A percentile compares a stretch with the other conserved stretches of the same genome.
phyloP scores from a whole-genome alignment of 1,140 invertebrate species.

The Zaprionus lachaisei region DNA sequence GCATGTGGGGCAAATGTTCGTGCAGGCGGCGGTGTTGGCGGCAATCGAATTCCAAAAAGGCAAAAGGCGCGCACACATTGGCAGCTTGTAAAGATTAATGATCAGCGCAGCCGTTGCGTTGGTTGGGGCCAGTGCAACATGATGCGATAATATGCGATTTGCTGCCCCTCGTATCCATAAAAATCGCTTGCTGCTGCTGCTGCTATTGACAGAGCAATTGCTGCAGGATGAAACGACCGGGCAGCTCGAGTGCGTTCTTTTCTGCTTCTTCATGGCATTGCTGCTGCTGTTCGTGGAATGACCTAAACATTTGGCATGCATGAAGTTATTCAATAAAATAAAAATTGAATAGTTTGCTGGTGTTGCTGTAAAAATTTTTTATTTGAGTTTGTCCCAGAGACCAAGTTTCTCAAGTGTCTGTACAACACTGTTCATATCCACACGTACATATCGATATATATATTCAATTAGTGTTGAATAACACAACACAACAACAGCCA shows the following conservation, averaged over 20 bases:
- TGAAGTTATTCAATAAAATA: slow-evolving; percentile 82
- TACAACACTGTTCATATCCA: too few relatives aligned
- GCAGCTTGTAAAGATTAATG: slow-evolving; percentile 82
- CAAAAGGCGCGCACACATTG: slow-evolving; percentile 78
- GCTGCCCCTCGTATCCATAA: slow-evolving; percentile 72
- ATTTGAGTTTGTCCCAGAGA: slow-evolving; percentile 53
- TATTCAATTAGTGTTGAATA: neutral
- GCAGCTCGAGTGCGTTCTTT: slow-evolving; percentile 37
- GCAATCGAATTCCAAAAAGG: slow-evolving; percentile 78
- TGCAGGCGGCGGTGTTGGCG: slow-evolving; percentile 18
- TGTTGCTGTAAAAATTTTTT: slow-evolving; percentile 43
- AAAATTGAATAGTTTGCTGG: slow-evolving; percentile 64
- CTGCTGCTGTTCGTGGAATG: slow-evolving; percentile 32
- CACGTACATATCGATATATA: neutral
- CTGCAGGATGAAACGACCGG: slow-evolving; percentile 59
- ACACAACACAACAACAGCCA: neutral
- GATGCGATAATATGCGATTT: slow-evolving; percentile 81
- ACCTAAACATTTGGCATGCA: slow-evolving; percentile 72
- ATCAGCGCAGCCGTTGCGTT: slow-evolving; percentile 57
- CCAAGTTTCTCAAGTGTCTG: slow-evolving; percentile 19
- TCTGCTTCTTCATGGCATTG: neutral
- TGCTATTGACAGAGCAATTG: slow-evolving; percentile 80
- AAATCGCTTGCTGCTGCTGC: slow-evolving; percentile 59
- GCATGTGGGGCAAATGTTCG: slow-evolving; percentile 18
- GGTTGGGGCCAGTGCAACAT: slow-evolving; percentile 35